Percentiles rank a stretch among this genome's conserved stretches.
Evolutionary conservation across 2,797 vertebrate genomes (phyloP).

Genomic region (Parauchenoglanis punctatus): DNA sequence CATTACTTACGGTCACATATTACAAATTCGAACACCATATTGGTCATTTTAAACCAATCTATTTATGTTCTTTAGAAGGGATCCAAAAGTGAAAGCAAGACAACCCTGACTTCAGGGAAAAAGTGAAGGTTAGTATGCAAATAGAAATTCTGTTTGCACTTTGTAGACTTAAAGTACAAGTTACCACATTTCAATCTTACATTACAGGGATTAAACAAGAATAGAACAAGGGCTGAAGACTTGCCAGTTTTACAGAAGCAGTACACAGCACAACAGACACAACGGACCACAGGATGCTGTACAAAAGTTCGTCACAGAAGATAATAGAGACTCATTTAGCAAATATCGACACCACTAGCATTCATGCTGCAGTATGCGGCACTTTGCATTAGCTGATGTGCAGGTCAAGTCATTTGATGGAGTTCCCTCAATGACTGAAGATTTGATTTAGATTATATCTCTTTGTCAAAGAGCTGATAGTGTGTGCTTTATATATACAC

Average conservation of each 20-base stretch:
- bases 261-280: not conserved
- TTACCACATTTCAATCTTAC: not conserved
- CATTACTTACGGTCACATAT: not conserved
- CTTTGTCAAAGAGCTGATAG: constrained; percentile 13
- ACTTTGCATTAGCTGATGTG: not conserved
- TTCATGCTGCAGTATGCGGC: not conserved
- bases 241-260: constrained; percentile 1
- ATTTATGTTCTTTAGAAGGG: constrained; percentile 1
- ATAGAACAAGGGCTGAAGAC: constrained; percentile 8
- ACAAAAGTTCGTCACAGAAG: not conserved
- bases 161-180: constrained; percentile 32
- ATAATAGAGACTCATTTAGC: not conserved
- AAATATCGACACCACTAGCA: not conserved
- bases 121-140: constrained; percentile 49
- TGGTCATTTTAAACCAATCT: not conserved
- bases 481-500: constrained; percentile 29
- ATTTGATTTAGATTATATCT: constrained; percentile 15
- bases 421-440: not conserved
- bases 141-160: not conserved
- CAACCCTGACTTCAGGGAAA: constrained; percentile 53
- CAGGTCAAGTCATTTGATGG: not conserved
- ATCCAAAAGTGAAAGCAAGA: constrained; percentile 51
- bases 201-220: constrained; percentile 30
- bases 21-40: not conserved
- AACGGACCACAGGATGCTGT: constrained; percentile 7